Base-by-base conservation (phyloP, 1,140 invertebrate species). In the Hyposmocoma kahamanoa region DNA sequence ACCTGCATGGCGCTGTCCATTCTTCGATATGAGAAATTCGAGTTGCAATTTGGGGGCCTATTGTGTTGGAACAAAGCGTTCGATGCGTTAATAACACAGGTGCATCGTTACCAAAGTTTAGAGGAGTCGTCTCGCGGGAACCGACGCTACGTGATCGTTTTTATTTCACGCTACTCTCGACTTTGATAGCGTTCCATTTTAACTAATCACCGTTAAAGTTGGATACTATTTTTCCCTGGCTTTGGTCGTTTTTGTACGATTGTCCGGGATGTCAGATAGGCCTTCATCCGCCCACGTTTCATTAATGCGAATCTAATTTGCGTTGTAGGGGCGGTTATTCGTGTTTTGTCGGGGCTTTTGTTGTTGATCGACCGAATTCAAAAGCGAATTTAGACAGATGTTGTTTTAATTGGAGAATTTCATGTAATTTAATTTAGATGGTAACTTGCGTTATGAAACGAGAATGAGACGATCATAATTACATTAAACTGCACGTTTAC, bases 71-170 rank as follows among this genome's bases (percentile, higher is more conserved):
- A 79, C 71, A 79, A 78, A 66, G 76, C 61, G 60, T 69, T 60
- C 67, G 67, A 75, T 80, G 74, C 74, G 70, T 77, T 82, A 74
- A 82, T 80, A 82, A 75, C 59, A 72, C 72, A 80, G 78, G 74
- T 84, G 80, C 76, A 82, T 75, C 66, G 32, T 60, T 64, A 64
- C 53, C 66, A 62, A 73, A 73, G 56, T 79, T 73, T 69, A 49
- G 60, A 50, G 49, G 48, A 52, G 41, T 50, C 43, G 44, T 48
- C 54, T 50, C 50, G 22, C 57, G 50, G 61, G 59, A 63, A 26
- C 5, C 5, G 24, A 2, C 56, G 54, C 53, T 67, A 78, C 69
- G 76, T 80, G 76, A 80, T 71, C 64, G 63, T 62, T 75, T 80
- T 72, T 67, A 71, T 79, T 78, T 68, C 63, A 72, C 62, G 66